Base-by-base conservation (phyloP, 2,888 invertebrate genomes). In the Polylopha cassiicola region DNA sequence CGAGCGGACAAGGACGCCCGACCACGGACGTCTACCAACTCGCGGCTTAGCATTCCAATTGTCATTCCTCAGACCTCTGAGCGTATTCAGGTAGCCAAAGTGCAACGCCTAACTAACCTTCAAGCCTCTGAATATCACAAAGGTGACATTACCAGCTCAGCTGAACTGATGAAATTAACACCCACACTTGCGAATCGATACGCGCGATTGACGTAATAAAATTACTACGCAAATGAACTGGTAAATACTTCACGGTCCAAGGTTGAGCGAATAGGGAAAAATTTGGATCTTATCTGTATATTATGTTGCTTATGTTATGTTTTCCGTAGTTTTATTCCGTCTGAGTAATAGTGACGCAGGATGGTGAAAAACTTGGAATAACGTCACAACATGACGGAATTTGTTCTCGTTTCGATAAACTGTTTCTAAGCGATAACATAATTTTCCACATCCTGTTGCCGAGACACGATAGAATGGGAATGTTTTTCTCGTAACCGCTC, bases 1-100 rank as follows among this genome's bases (percentile, higher is more conserved):
- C 57, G 61, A 58, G 61, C 55, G 73, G 67, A 73, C 79, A 76
- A 77, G 77, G 79, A 73, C 79, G 50, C 50, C 37, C 50, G 54
- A 42, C 51, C 58, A 64, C 52, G 51, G 48, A 45, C 55, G 56
- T 52, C 70, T 70, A 65, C 77, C 66, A 70, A 70, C 56, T 44
- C 20, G 33, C 47, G 55, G 53, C 49, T 47, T 4, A 14, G 15
- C 7, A n/a, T n/a, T n/a, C n/a, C n/a, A n/a, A n/a, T n/a, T n/a
- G n/a, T n/a, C n/a, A n/a, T n/a, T n/a, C n/a, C n/a, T n/a, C n/a
- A n/a, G n/a, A n/a, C n/a, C n/a, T n/a, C n/a, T n/a, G n/a, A n/a
- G n/a, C n/a, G n/a, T n/a, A n/a, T n/a, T n/a, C n/a, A n/a, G n/a
- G n/a, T n/a, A n/a, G n/a, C n/a, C n/a, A n/a, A 16, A 44, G 44